Base-by-base conservation (phyloP, 2,888 invertebrate genomes). In the Onchidella celtica region DNA sequence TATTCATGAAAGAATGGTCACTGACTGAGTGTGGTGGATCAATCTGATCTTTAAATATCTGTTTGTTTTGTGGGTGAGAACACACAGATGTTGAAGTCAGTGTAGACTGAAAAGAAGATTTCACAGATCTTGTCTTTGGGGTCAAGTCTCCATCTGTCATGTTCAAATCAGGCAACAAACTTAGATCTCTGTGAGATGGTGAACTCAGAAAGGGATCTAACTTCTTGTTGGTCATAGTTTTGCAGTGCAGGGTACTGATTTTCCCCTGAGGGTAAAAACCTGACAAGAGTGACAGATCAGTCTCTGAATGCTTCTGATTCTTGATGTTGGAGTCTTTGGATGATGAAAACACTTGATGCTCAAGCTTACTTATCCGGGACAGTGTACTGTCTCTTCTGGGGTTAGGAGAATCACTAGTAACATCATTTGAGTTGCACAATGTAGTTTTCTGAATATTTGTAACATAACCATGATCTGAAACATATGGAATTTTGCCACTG, bases 181-280 rank as follows among this genome's bases (percentile, higher is more conserved):
- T 72, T 21, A 59, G 14, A 9, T 72, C 72, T 17, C 29, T 72
- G 34, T 36, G 24, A 32, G 57, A 57, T 55, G 47, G 6, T 34
- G 65, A 34, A 29, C 76, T 66, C 9, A 76, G 76, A 66, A 76
- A 76, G 27, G 76, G 76, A 55, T 76, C 76, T 55, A 1, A 76
- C 3, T 55, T 65, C 34, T 27, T 47, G n/a, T 76, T 40, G n/a
- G 76, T 76, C 76, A 76, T 76, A 47, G 55, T 29, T 34, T n/a
- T n/a, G n/a, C n/a, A n/a, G n/a, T n/a, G n/a, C n/a, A n/a, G n/a
- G n/a, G n/a, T n/a, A n/a, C n/a, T n/a, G n/a, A n/a, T n/a, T n/a
- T n/a, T n/a, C n/a, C n/a, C n/a, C n/a, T n/a, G n/a, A n/a, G n/a
- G n/a, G n/a, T n/a, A n/a, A n/a, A n/a, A n/a, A n/a, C n/a, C n/a